These are phyloP conservation scores for Parapsyche elsis DNA, from an alignment of 1,140 invertebrate species.

Conservation along the genomic window DNA sequence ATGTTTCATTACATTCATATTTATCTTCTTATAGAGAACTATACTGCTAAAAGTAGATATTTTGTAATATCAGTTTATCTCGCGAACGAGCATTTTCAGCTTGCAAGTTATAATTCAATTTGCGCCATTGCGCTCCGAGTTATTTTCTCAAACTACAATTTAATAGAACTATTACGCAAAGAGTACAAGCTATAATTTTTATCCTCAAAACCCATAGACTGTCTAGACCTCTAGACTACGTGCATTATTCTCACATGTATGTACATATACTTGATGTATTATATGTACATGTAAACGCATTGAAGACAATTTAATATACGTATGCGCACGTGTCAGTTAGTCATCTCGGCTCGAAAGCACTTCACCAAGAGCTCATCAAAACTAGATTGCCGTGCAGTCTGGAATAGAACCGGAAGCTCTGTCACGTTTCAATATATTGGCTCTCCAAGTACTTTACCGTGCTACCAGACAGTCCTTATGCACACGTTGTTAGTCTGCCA, in stretches of 20 bases:
- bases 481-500: constrained; percentile 10
- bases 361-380: constrained; percentile 22
- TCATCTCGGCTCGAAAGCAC: not conserved
- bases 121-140: not conserved
- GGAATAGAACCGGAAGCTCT: not conserved
- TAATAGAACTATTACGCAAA: not conserved
- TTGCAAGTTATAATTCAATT: not conserved
- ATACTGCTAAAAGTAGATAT: too few species aligned
- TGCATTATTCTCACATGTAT: too few species aligned
- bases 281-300: too few species aligned
- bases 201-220: not conserved
- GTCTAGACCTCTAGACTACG: not conserved
- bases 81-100: too few species aligned
- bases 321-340: not conserved
- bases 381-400: not conserved
- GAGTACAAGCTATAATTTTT: not conserved
- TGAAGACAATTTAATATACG: too few species aligned
- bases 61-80: too few species aligned
- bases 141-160: not conserved
- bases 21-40: too few species aligned
- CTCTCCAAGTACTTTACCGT: too few species aligned
- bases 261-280: too few species aligned
- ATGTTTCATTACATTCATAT: too few species aligned
- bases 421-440: not conserved
- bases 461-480: not conserved